These are phyloP conservation scores for mouse (Mus musculus) DNA, from an alignment of 2,113 vertebrate species.

Conservation along the genomic window DNA sequence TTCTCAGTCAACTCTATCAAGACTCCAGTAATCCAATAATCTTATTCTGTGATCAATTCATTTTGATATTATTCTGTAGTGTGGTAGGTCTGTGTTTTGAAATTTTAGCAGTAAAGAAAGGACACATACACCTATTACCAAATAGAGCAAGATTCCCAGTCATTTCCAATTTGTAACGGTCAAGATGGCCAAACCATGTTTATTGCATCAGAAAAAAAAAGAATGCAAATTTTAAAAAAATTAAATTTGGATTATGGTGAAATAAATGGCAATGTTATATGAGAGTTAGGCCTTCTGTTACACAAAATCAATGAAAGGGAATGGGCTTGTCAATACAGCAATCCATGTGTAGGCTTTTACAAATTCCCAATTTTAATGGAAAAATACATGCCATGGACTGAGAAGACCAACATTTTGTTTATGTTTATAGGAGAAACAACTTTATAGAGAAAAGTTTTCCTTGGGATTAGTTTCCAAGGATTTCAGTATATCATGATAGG, in stretches of 20 bases:
- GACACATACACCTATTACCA: not conserved
- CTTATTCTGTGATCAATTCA: not conserved
- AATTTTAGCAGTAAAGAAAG: not conserved
- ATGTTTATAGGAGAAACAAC: not conserved
- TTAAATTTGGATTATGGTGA: not conserved
- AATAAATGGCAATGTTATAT: not conserved
- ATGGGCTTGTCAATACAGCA: not conserved
- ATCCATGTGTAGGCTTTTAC: not conserved
- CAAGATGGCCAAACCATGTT: not conserved
- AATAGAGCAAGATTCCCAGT: not conserved
- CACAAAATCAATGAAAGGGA: not conserved
- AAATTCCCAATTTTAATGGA: not conserved
- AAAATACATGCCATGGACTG: not conserved
- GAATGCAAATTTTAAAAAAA: not conserved
- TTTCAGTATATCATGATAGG: not conserved
- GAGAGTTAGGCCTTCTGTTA: not conserved
- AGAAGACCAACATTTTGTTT: not conserved
- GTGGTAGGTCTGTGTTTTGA: not conserved
- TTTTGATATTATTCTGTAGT: not conserved
- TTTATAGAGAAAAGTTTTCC: not conserved
- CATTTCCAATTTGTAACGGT: not conserved
- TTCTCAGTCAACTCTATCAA: not conserved
- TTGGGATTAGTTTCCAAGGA: not conserved
- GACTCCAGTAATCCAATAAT: not conserved
- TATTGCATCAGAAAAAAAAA: not conserved